Percentiles rank a stretch among this genome's conserved stretches.
These are phyloP conservation scores for Charadrius vociferus DNA, from an alignment of 2,113 vertebrate genomes.

Conservation along the genomic window DNA sequence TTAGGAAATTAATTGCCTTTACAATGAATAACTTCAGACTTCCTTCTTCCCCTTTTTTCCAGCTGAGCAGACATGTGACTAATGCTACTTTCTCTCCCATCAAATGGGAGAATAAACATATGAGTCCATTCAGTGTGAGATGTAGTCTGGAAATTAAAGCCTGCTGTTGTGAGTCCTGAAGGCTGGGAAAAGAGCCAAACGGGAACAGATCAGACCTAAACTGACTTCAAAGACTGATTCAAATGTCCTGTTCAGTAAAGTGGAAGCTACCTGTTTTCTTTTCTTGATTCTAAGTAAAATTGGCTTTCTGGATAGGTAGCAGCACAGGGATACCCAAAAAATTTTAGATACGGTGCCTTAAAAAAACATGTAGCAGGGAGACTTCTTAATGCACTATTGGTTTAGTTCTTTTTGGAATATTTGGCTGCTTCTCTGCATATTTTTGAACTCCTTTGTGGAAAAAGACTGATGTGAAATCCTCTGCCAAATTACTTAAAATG, in stretches of 20 bases:
- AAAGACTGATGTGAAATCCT: not conserved
- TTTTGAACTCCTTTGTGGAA: not conserved
- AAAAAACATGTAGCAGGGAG: not conserved
- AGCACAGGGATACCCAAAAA: not conserved
- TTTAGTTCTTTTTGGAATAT: not conserved
- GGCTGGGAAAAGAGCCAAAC: not conserved
- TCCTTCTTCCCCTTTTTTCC: not conserved
- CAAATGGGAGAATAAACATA: not conserved
- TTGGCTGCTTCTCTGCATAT: not conserved
- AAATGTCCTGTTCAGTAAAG: not conserved
- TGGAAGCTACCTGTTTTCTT: not conserved
- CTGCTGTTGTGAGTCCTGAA: not conserved
- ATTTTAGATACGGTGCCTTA: not conserved
- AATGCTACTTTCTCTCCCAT: not conserved
- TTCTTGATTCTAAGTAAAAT: not conserved
- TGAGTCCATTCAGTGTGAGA: not conserved
- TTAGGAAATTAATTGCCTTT: not conserved
- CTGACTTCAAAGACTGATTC: not conserved
- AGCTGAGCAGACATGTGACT: not conserved
- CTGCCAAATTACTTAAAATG: not conserved
- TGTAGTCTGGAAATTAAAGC: constrained; percentile 29
- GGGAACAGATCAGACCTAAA: not conserved
- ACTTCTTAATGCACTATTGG: not conserved
- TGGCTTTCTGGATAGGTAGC: not conserved
- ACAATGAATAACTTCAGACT: not conserved